Base-by-base conservation (phyloP, 2,888 invertebrate species). In the Lycaena phlaeas region DNA sequence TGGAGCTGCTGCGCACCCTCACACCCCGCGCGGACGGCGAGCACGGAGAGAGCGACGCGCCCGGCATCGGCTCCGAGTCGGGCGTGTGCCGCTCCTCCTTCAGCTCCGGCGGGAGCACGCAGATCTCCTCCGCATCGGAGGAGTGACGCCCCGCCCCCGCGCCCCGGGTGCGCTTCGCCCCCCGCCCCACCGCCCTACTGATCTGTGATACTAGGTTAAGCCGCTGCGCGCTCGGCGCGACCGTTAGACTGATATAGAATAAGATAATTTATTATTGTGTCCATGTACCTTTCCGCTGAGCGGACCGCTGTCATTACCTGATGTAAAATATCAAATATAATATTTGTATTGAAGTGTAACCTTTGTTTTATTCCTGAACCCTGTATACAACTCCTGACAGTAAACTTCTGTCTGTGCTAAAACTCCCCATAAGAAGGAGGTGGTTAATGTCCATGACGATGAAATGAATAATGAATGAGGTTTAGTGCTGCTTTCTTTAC, bases 81-180 rank as follows among this genome's bases (percentile, higher is more conserved):
- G 86, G 82, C 50, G 86, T 79, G 25, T 87, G 87, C 59, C 84
- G 89, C 43, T 81, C 87, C 53, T 88, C 88, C 44, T 89, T 89
- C 70, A 88, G 88, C 59, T 88, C 88, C 43, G 88, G 88, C 69
- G 82, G 82, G 57, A 88, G 88, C 67, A 87, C 88, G 40, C 88
- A 88, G 68, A 84, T 88, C 52, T 88, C 88, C 41, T 87, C 87
- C 46, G 86, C 87, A 12, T 88, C 88, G 58, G 88, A 88, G 61
- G 88, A 88, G 72, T 82, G 82, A 81, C 82, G 46, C 41, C 46
- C 46, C 42, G 46, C 57, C 62, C 61, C 74, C 74, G 46, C 78
- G 59, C 53, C 71, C 61, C 74, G 75, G 67, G 78, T 75, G 46
- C 78, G 59, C 53, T 71, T 70, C 59, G 60, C 70, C 63, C 65